Conservation (phyloP, 2,797 vertebrate species). For the Esox lucius region DNA sequence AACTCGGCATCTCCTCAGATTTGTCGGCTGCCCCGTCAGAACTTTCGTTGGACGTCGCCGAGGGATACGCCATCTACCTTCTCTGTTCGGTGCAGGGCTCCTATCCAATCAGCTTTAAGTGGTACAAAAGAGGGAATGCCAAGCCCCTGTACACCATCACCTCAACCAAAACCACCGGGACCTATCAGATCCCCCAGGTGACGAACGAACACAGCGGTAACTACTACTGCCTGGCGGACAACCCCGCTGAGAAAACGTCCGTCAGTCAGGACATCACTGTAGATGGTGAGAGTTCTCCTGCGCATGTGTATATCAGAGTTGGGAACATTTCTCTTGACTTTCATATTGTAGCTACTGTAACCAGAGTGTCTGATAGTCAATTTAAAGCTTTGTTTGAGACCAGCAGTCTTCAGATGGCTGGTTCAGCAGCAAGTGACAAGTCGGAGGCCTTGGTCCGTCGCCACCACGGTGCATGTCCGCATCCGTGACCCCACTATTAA, state of each 20-base stretch:
- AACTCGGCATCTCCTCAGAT: conserved; percentile 47
- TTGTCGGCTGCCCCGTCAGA: no score
- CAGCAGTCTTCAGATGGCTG: background rate
- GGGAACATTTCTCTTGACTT: no score
- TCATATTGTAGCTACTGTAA: no score
- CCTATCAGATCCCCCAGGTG: background rate
- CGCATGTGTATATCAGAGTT: no score
- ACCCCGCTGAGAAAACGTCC: conserved; percentile 48
- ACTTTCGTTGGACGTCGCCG: conserved; percentile 41
- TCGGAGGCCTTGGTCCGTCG: background rate
- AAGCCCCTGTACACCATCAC: conserved; percentile 25
- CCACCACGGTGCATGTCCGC: background rate
- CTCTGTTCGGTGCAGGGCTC: conserved; percentile 64
- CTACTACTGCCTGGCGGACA: conserved; percentile 70
- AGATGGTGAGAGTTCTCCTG: conserved; percentile 50
- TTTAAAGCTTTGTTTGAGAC: background rate
- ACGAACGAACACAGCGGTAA: conserved; percentile 47
- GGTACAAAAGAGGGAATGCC: conserved; percentile 37
- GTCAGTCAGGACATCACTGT: conserved; percentile 40
- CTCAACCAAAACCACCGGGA: background rate
- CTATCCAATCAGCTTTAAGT: conserved; percentile 67
- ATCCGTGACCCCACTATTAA: background rate
- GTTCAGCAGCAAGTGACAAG: background rate
- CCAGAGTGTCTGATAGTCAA: no score
- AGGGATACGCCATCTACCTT: conserved; percentile 59